A percentile compares a stretch with the other conserved stretches of the same genome.
Evolutionary conservation across 1,140 invertebrate species (phyloP).

Genomic region (Achatina immaculata): DNA sequence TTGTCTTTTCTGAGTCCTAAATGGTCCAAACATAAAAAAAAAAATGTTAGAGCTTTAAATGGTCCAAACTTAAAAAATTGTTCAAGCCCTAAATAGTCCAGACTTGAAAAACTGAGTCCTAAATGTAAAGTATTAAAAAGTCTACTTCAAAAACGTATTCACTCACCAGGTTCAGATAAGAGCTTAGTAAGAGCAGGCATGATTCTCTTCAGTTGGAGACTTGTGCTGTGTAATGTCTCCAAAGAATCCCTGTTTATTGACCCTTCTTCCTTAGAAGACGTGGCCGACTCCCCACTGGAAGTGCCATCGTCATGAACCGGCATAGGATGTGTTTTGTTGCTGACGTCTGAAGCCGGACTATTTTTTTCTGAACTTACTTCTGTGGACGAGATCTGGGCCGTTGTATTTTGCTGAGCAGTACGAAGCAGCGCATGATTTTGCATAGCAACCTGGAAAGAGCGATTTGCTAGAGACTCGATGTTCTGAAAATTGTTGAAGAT

Average conservation of each 20-base stretch:
- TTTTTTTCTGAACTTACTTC: no score
- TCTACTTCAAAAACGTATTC: background rate
- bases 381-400: no score
- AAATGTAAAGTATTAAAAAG: no score
- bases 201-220: slow-evolving; percentile 46
- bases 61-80: no score
- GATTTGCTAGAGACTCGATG: slow-evolving; percentile 48
- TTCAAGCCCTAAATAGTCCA: no score
- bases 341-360: background rate
- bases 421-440: background rate
- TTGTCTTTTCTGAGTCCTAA: no score
- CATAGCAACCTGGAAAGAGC: slow-evolving; percentile 40
- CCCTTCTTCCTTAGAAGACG: background rate
- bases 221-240: slow-evolving; percentile 47
- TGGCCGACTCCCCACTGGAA: no score
- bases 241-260: slow-evolving; percentile 30
- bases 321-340: background rate
- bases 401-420: background rate
- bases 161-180: slow-evolving; percentile 56
- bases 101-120: no score
- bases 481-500: slow-evolving; percentile 53
- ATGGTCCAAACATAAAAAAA: no score
- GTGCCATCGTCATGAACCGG: background rate
- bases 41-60: no score
- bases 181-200: slow-evolving; percentile 53